Percentiles rank a stretch among this genome's conserved stretches.
Evolutionary conservation across 2,888 invertebrate genomes (phyloP).

Genomic region (Diachrysia chrysitis): DNA sequence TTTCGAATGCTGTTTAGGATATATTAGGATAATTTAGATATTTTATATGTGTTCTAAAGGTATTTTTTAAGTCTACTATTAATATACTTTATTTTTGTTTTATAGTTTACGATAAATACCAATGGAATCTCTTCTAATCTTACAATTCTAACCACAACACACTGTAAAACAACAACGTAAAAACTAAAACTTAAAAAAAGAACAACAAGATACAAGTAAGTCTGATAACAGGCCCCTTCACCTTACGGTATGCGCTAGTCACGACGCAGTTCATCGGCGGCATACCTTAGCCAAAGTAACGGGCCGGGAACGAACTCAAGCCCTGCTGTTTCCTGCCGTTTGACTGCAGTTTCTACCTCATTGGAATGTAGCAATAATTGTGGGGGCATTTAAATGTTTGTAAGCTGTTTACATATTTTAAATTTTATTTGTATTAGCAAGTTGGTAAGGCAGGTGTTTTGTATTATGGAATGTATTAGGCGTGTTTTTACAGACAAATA

Average conservation of each 20-base stretch:
- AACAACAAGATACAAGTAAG: conserved; percentile 6
- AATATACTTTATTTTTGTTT: too few species aligned
- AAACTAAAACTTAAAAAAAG: conserved; percentile 5
- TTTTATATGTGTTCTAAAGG: too few species aligned
- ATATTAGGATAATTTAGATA: too few species aligned
- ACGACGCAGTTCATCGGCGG: conserved; percentile 58
- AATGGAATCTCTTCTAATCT: not conserved
- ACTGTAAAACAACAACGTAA: not conserved
- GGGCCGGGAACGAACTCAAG: conserved; percentile 54
- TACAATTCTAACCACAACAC: not conserved
- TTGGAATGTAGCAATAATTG: conserved; percentile 38
- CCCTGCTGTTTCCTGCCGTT: conserved; percentile 33
- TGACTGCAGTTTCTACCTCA: conserved; percentile 30
- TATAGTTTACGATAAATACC: too few species aligned
- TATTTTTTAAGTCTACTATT: too few species aligned
- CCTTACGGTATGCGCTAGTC: conserved; percentile 60
- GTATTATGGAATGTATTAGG: not conserved
- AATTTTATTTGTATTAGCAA: not conserved
- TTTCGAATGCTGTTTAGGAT: too few species aligned
- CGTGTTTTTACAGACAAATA: not conserved
- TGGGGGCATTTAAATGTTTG: conserved; percentile 8
- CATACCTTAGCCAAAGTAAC: conserved; percentile 56
- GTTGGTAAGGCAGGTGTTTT: not conserved
- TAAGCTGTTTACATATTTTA: not conserved
- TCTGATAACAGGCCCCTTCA: conserved; percentile 29